A percentile compares a stretch with the other conserved stretches of the same genome.
Evolutionary conservation across 2,113 vertebrate species (phyloP).

Genomic region (Tachysurus vachellii): DNA sequence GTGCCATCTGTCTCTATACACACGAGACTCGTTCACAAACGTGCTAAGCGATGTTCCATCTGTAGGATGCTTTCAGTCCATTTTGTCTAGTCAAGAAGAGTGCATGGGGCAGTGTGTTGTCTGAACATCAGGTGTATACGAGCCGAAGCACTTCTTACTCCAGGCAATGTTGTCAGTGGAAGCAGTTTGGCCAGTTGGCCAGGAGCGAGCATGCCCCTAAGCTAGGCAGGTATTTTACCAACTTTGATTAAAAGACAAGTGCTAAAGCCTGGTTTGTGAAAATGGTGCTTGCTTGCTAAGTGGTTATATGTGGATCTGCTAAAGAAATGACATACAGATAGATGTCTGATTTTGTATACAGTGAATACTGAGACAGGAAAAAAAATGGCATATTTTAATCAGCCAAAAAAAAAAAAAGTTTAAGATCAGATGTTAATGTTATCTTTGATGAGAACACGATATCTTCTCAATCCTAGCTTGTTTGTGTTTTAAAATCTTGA

Average conservation of each 20-base stretch:
- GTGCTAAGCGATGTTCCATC: background rate
- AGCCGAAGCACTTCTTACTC: background rate
- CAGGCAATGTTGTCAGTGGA: constrained; percentile 47
- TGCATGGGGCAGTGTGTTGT: background rate
- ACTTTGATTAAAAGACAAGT: constrained; percentile 37
- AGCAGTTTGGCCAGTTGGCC: constrained; percentile 37
- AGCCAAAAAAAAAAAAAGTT: background rate
- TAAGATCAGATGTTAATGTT: background rate
- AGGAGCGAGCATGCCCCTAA: constrained; percentile 66
- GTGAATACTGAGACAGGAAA: background rate
- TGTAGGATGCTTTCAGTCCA: constrained; percentile 7
- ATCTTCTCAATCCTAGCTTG: background rate
- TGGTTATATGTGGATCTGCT: constrained; percentile 41
- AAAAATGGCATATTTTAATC: background rate
- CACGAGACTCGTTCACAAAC: constrained; percentile 2
- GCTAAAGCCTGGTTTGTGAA: background rate
- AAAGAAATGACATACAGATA: constrained; percentile 57
- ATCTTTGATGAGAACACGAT: background rate
- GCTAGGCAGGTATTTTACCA: constrained; percentile 65
- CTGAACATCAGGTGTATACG: background rate
- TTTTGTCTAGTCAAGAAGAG: background rate
- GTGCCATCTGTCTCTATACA: constrained; percentile 14
- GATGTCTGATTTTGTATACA: constrained; percentile 36
- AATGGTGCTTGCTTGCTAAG: background rate
- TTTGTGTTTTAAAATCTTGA: background rate